Base-by-base conservation (phyloP, 2,888 invertebrate species). In the Rotaria magnacalcarata region DNA sequence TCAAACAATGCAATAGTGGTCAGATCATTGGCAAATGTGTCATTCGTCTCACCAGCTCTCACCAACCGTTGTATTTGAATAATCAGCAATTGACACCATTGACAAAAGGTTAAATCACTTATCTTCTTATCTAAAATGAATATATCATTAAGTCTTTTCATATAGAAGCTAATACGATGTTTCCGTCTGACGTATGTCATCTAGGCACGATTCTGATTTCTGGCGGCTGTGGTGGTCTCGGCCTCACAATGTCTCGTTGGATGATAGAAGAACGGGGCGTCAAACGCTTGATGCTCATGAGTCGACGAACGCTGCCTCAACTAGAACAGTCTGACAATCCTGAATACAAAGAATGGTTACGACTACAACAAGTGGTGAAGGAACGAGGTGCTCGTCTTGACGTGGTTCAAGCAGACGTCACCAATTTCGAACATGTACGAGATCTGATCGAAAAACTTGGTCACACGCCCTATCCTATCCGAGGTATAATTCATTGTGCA, bases 211-310 rank as follows among this genome's bases (percentile, higher is more conserved):
- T 80, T 21, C 1, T 86, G 0, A 34, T 86, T 14, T 84, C 85
- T 41, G 86, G 86, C 0, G 84, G 85, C 4, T 52, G 56, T 21
- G 84, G 86, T 52, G 86, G 85, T 58, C n/a, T 86, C 14, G 85
- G 75, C 2, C 19, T 56, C 0, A 84, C 84, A 16, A 60, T 86
- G 84, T 56, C 85, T 58, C 67, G 80, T 0, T 86, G 86, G 86
- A 86, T 86, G 86, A 84, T 60, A 1, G 75, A 86, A 34, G 50
- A 85, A 54, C 85, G 85, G 16, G 86, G 43, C 43, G 75, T 80
- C 8, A 80, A 47, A 2, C 41, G 47, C 0, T 2, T 80, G 2
- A 10, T 24, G 7, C 24, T 80, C 0, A 41, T 80, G 47, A 47
- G 43, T 47, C 75, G 75, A 5, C 41, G 75, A 1, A 43, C 21